Evolutionary conservation across 2,113 vertebrate genomes (phyloP).

Genomic region (Calypte anna): DNA sequence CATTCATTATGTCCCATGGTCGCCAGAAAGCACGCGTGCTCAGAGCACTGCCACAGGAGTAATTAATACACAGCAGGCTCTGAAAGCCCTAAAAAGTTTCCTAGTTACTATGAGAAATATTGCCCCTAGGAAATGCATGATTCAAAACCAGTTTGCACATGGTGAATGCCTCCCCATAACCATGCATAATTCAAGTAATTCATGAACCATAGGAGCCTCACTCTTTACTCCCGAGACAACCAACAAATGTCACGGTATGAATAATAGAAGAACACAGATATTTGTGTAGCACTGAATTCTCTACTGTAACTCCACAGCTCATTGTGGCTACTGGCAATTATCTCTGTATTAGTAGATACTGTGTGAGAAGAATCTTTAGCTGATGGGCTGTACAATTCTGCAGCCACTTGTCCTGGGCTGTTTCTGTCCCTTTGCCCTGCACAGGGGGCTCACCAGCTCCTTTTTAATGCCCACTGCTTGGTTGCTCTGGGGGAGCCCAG

Average conservation of each 20-base stretch:
- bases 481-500: background rate
- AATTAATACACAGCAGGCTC: background rate
- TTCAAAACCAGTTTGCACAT: constrained; percentile 28
- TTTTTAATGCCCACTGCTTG: background rate
- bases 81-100: constrained; percentile 23
- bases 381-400: constrained; percentile 26
- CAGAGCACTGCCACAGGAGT: background rate
- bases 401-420: background rate
- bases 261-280: constrained; percentile 69
- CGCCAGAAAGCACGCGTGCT: background rate
- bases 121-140: constrained; percentile 45
- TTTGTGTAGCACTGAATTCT: constrained; percentile 50
- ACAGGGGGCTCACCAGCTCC: background rate
- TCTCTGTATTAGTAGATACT: constrained; percentile 6
- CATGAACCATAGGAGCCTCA: constrained; percentile 58
- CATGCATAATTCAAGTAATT: constrained; percentile 72
- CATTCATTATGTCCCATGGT: background rate
- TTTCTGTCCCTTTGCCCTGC: background rate
- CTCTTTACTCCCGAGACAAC: constrained; percentile 64
- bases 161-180: constrained; percentile 46
- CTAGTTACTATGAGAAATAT: constrained; percentile 52
- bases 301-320: constrained; percentile 36
- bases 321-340: constrained; percentile 34
- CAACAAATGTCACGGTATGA: constrained; percentile 73
- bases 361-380: constrained; percentile 45